Evolutionary conservation across 2,888 invertebrate genomes (phyloP).

Genomic region (Melinaea menophilus): DNA sequence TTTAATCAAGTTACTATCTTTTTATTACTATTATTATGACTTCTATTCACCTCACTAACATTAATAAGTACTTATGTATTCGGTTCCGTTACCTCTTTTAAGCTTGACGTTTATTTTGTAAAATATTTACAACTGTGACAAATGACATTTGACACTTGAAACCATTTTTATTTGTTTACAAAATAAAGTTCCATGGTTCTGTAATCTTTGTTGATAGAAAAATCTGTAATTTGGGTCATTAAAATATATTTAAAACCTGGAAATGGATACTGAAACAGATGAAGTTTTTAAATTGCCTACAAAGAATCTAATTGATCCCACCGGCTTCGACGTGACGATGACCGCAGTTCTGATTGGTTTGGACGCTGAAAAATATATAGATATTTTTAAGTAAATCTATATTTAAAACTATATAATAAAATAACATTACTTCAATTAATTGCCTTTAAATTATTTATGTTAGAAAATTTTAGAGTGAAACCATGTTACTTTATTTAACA

Average conservation of each 20-base stretch:
- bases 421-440: constrained; percentile 6
- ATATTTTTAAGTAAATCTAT: constrained; percentile 59
- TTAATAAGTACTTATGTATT: too few relatives aligned
- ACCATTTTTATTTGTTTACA: background rate
- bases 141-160: background rate
- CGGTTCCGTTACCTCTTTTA: too few relatives aligned
- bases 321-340: constrained; percentile 62
- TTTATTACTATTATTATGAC: too few relatives aligned
- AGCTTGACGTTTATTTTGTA: too few relatives aligned
- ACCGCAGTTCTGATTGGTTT: constrained; percentile 57
- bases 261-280: constrained; percentile 22
- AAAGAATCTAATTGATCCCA: constrained; percentile 52
- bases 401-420: background rate
- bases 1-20: too few relatives aligned
- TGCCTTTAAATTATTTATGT: background rate
- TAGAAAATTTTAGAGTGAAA: background rate
- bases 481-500: constrained; percentile 5
- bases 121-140: background rate
- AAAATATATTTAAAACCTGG: background rate
- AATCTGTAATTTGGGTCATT: background rate
- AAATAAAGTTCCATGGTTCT: background rate
- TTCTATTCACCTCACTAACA: too few relatives aligned
- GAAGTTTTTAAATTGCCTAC: constrained; percentile 28
- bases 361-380: constrained; percentile 65
- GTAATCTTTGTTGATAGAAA: background rate